These are phyloP conservation scores for Fratercula arctica DNA, from an alignment of 2,797 vertebrate species.

Conservation along the genomic window DNA sequence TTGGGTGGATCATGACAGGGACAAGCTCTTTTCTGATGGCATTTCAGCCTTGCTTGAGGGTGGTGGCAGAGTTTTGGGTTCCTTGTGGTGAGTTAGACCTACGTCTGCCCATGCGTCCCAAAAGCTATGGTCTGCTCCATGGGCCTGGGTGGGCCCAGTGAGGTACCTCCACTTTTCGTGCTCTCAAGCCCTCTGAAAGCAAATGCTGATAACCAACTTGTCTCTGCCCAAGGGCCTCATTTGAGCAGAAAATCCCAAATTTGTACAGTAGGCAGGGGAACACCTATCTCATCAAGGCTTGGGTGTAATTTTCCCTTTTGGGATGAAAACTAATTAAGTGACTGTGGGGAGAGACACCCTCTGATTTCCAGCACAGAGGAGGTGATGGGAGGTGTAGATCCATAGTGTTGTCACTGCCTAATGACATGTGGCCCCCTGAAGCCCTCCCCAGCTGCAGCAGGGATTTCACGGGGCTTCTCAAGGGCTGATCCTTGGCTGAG, in stretches of 20 bases:
- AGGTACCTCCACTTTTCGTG: neutral
- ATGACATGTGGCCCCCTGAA: neutral
- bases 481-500: neutral
- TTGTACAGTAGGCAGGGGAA: neutral
- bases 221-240: neutral
- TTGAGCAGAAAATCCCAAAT: neutral
- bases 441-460: fast-evolving
- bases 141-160: neutral
- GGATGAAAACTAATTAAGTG: neutral
- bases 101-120: neutral
- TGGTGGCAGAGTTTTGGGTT: neutral
- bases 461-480: neutral
- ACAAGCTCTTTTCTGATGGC: neutral
- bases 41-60: neutral
- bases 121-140: neutral
- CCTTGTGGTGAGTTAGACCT: neutral
- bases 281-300: neutral
- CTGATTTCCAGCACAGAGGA: neutral
- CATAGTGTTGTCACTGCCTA: fast-evolving
- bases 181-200: neutral
- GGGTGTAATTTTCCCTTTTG: neutral
- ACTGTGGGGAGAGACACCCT: neutral
- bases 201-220: neutral
- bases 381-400: neutral
- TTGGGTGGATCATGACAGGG: neutral